A percentile compares a stretch with the other conserved stretches of the same genome.
These are phyloP conservation scores for Callyntrura sp. DNA, from an alignment of 2,888 invertebrate genomes.

Conservation along the genomic window DNA sequence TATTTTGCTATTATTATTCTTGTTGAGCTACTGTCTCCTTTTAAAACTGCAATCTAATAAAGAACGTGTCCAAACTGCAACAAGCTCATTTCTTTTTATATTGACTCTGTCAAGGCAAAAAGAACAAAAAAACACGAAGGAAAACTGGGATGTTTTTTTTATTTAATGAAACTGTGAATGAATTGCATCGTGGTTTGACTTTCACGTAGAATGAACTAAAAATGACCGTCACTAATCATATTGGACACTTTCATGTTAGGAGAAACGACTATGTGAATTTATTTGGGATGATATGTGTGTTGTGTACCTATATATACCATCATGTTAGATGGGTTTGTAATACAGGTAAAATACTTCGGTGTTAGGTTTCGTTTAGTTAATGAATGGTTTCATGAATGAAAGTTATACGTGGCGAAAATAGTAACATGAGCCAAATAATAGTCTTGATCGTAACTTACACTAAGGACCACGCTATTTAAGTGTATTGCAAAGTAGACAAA, in stretches of 20 bases:
- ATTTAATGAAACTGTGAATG: constrained; percentile 26
- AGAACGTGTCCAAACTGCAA: constrained; percentile 40
- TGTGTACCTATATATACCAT: background rate
- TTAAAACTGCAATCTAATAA: constrained; percentile 30
- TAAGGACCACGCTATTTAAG: background rate
- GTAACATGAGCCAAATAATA: background rate
- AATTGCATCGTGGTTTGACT: background rate
- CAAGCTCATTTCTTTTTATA: constrained; percentile 14
- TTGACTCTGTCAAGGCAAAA: constrained; percentile 21
- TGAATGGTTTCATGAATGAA: constrained; percentile 37
- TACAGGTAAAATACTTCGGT: background rate
- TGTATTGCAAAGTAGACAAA: background rate
- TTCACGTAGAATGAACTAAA: constrained; percentile 3
- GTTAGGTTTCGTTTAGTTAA: background rate
- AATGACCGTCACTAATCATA: constrained; percentile 46
- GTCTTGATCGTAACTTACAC: background rate
- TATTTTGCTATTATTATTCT: constrained; percentile 52
- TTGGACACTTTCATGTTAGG: background rate
- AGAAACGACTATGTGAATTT: background rate
- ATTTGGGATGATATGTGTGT: background rate
- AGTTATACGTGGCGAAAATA: background rate
- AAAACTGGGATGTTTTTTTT: constrained; percentile 28
- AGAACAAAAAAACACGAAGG: background rate
- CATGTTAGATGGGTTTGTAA: background rate
- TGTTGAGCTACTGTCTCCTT: constrained; percentile 10